Evolutionary conservation across 2,113 vertebrate genomes (phyloP).

Genomic region (Athene cunicularia): DNA sequence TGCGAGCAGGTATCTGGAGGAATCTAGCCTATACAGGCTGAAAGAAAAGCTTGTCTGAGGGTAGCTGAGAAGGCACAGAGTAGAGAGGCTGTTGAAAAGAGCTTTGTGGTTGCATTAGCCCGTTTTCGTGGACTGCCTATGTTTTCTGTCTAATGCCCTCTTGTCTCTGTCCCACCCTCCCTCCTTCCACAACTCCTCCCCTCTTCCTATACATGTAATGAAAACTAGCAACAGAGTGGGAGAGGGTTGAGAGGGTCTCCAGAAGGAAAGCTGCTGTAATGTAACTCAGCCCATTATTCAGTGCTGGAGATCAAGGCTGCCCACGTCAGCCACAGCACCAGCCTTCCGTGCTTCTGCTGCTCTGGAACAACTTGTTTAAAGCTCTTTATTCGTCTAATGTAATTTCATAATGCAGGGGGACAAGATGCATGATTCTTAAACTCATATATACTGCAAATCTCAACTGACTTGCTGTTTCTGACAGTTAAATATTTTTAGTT

Average conservation of each 20-base stretch:
- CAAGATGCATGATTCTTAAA: not conserved
- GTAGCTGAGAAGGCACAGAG: not conserved
- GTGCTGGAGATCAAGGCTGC: not conserved
- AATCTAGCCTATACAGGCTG: fast-evolving
- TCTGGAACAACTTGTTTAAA: not conserved
- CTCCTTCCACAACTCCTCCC: not conserved
- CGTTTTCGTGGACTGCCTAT: fast-evolving
- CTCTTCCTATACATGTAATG: not conserved
- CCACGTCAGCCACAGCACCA: not conserved
- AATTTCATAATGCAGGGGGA: not conserved
- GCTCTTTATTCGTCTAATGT: not conserved
- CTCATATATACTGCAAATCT: not conserved
- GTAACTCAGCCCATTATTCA: fast-evolving
- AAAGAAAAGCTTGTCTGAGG: not conserved
- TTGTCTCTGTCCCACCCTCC: not conserved
- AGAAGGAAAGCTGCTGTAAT: not conserved
- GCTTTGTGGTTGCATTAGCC: not conserved
- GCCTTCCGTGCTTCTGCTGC: not conserved
- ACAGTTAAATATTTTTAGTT: not conserved
- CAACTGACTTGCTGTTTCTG: not conserved
- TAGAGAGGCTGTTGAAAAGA: not conserved
- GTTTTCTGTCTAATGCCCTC: not conserved
- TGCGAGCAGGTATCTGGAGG: not conserved
- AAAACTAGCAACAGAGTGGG: not conserved
- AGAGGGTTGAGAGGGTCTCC: not conserved